Base-by-base conservation (phyloP, 2,888 invertebrate species). In the Nebria salina region DNA sequence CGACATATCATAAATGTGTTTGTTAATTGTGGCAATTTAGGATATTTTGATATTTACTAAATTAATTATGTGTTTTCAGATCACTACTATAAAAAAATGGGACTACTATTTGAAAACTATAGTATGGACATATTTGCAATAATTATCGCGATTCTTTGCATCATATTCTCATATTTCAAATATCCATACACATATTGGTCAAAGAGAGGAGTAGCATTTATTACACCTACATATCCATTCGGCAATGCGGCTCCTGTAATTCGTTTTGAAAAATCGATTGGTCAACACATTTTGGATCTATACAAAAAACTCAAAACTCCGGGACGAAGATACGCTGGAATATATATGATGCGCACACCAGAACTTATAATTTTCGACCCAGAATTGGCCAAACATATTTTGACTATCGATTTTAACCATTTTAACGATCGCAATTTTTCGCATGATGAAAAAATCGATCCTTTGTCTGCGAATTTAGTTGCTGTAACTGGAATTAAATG, bases 391-490 rank as follows among this genome's bases (percentile, higher is more conserved):
- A 86, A 86, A 79, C 88, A 89, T 70, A 87, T 93, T 20, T 85
- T 93, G 84, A 90, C 91, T 41, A 91, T 90, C 83, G 93, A 93
- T 84, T 93, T 92, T 83, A 88, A 88, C 2, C 88, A 91, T 85
- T 94, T 94, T 83, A 90, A 91, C 85, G 92, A 93, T 82, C 91
- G 93, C 75, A 93, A 92, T 0, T 86, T 91, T n/a, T 91, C 91
- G 84, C 88, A 87, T 7, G 91, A 93, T 77, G 92, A 92, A 73
- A 86, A 90, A 11, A 88, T 89, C 1, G 92, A 93, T 86, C 92
- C 91, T 0, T 83, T 93, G 34, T 90, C 91, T 0, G 91, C 88
- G 0, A 91, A 92, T 85, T 85, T 94, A 0, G 92, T 93, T 83
- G 88, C 90, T 82, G 85, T 91, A 70, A 89, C 89, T 76, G 92